Base-by-base conservation (phyloP, 2,888 invertebrate genomes). In the Eilema depressum region DNA sequence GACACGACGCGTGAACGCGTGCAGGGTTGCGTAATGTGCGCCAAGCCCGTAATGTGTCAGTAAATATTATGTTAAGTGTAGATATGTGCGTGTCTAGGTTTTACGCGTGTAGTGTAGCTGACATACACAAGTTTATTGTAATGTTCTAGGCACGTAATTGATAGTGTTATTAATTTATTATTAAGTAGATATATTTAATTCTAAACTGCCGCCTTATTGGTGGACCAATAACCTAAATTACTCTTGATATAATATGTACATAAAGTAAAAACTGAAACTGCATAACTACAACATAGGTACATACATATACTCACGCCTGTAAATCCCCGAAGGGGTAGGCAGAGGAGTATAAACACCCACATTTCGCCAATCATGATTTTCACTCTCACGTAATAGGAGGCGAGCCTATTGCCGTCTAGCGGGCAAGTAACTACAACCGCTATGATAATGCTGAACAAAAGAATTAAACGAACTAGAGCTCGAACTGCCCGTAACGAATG, bases 1-100 rank as follows among this genome's bases (percentile, higher is more conserved):
- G 75, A 73, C 75, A 70, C 71, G 65, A n/a, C n/a, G n/a, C n/a
- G n/a, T n/a, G n/a, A 70, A 56, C 28, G 64, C 41, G 57, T 26
- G 28, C 20, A 37, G 61, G 17, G 33, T 70, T 70, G 66, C 66
- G 70, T 70, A 70, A 70, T 66, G 28, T 65, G 26, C 14, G 72
- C 41, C 66, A 30, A 57, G 70, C 66, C 70, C 66, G 59, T 14
- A 53, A n/a, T 17, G 47, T 25, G 57, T 28, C 28, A 28, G 28
- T 30, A 53, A 57, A 64, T 26, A 30, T 30, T 26, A 56, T n/a
- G 12, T 53, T 28, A 23, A 28, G 37, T 53, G 62, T 26, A 63
- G 30, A 59, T 60, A 69, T 64, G 25, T 30, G 26, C 26, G n/a
- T 47, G 28, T 47, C 17, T 66, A 37, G 17, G 23, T 26, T n/a